A percentile compares a stretch with the other conserved stretches of the same genome.
Evolutionary conservation across 2,797 vertebrate species (phyloP).

Genomic region (Erethizon dorsatum): DNA sequence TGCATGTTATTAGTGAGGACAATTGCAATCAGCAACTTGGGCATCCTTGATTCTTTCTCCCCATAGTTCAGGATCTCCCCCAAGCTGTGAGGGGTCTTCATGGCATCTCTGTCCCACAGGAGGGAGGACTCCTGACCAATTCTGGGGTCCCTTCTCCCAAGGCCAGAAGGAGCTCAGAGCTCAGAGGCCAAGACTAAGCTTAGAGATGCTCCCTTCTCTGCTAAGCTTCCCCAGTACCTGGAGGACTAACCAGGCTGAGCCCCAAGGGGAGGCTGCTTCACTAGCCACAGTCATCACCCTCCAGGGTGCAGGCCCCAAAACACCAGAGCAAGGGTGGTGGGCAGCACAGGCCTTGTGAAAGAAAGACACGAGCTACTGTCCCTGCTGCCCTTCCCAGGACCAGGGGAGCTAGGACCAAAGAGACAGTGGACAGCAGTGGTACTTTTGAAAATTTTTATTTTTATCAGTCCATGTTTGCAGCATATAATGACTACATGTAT

Average conservation of each 20-base stretch:
- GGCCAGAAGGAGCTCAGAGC: background rate
- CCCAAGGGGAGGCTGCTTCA: background rate
- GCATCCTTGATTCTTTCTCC: background rate
- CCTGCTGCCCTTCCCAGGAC: background rate
- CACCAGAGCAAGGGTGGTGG: background rate
- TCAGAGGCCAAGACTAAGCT: background rate
- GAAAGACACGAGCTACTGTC: background rate
- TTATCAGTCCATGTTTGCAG: background rate
- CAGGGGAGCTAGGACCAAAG: background rate
- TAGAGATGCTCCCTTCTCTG: background rate
- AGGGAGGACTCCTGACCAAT: background rate
- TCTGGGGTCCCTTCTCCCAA: background rate
- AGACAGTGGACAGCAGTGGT: background rate
- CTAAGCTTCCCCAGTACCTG: background rate
- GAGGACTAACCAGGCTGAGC: background rate
- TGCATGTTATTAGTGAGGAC: background rate
- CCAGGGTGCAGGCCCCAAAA: background rate
- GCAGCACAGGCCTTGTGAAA: background rate
- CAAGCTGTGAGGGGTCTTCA: background rate
- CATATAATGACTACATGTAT: background rate
- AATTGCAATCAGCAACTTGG: background rate
- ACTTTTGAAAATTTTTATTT: background rate
- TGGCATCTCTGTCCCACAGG: background rate
- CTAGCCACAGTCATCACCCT: background rate
- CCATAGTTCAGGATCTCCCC: background rate